A percentile compares a stretch with the other conserved stretches of the same genome.
phyloP scores from a whole-genome alignment of 2,797 vertebrate species.

The Coracias cyanogaster region DNA sequence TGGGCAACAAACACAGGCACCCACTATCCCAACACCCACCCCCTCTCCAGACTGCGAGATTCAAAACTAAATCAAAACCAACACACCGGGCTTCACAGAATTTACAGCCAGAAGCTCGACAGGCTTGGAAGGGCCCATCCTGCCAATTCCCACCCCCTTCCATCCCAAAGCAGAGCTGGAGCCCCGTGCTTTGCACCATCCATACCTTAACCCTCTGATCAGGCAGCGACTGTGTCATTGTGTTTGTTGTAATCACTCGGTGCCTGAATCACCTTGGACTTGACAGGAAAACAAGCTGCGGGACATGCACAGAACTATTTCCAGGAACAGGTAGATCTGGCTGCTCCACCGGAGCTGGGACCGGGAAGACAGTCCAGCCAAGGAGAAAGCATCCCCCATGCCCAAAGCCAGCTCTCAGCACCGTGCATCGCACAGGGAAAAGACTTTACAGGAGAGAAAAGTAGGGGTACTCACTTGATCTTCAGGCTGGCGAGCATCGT shows the following conservation, averaged over 20 bases:
- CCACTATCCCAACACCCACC: background rate
- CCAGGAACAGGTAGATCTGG: accelerated
- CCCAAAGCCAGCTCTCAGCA: background rate
- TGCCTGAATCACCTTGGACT: background rate
- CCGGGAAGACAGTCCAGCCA: background rate
- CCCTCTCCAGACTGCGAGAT: background rate
- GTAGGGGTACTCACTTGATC: conserved; percentile 86
- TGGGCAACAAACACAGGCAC: background rate
- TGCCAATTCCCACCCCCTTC: accelerated
- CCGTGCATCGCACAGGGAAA: too few species aligned
- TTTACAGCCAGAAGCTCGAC: background rate
- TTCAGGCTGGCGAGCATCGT: conserved; percentile 89
- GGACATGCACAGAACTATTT: accelerated
- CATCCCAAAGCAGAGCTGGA: background rate
- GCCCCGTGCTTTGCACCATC: accelerated
- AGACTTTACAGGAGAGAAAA: background rate
- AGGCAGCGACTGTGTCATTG: accelerated
- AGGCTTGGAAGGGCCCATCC: background rate
- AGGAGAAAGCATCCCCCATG: background rate
- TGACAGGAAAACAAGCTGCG: background rate
- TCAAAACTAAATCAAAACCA: background rate
- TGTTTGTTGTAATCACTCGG: accelerated
- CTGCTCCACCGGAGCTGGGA: background rate
- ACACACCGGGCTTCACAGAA: background rate
- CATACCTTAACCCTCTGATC: background rate